phyloP scores from a whole-genome alignment of 2,797 vertebrate genomes.

The Chelmon rostratus region DNA sequence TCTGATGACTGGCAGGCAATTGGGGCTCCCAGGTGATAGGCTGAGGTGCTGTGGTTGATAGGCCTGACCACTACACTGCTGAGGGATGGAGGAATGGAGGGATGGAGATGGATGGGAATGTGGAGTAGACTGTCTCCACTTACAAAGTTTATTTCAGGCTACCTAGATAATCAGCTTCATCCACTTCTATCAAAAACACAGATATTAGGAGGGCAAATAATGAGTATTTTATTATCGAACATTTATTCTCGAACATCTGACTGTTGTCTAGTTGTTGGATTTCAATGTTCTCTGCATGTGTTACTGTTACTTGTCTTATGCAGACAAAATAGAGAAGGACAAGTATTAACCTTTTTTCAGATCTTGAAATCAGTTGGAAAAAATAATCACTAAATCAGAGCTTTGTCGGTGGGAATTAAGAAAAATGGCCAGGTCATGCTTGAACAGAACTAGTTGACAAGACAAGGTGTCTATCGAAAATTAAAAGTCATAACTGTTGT shows the following conservation, averaged over 20 bases:
- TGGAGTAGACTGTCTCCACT: conserved; percentile 37
- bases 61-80: conserved; percentile 76
- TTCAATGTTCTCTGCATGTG: too few relatives aligned
- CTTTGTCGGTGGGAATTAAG: not conserved
- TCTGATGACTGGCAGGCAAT: conserved; percentile 80
- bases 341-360: not conserved
- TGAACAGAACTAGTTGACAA: too few relatives aligned
- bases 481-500: too few relatives aligned
- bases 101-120: conserved; percentile 53
- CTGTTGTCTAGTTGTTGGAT: too few relatives aligned
- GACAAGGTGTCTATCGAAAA: too few relatives aligned
- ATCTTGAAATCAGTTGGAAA: too few relatives aligned
- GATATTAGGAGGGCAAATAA: not conserved
- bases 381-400: not conserved
- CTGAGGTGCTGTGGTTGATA: conserved; percentile 69
- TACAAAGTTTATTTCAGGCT: conserved; percentile 53
- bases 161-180: conserved; percentile 18
- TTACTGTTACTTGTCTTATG: too few relatives aligned
- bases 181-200: conserved; percentile 8
- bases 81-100: conserved; percentile 69
- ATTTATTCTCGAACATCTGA: too few relatives aligned
- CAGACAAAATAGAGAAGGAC: too few relatives aligned
- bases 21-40: conserved; percentile 75
- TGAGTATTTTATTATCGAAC: not conserved
- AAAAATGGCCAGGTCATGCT: not conserved